These are phyloP conservation scores for Pseudopipra pipra DNA, from an alignment of 2,113 vertebrate species.

Conservation along the genomic window DNA sequence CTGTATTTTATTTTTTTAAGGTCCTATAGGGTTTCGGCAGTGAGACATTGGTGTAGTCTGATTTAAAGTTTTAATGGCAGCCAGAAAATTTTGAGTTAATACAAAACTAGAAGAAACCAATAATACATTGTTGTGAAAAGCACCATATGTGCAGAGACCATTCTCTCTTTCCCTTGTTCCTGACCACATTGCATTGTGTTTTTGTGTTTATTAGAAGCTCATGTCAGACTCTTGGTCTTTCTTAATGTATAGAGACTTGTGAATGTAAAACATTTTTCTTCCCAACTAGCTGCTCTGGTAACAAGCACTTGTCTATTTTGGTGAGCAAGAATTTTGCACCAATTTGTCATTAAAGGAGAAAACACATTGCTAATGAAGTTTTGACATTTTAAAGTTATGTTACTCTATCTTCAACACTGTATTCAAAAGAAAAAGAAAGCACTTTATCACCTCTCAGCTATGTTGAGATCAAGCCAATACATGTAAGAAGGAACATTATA, in stretches of 20 bases:
- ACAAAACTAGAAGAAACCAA: not conserved
- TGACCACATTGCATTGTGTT: fast-evolving
- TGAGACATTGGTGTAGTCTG: not conserved
- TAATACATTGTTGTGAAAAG: not conserved
- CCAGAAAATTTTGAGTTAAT: not conserved
- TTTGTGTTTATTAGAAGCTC: not conserved
- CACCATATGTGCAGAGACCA: not conserved
- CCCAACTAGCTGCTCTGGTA: not conserved
- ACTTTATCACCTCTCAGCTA: not conserved
- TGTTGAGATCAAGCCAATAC: not conserved
- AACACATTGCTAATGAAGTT: not conserved
- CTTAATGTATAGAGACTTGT: not conserved
- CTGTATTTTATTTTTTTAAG: not conserved
- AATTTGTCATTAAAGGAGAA: not conserved
- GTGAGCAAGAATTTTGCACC: not conserved
- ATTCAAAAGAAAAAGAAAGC: not conserved
- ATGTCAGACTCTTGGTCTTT: not conserved
- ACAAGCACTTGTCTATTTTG: not conserved
- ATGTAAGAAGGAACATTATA: not conserved
- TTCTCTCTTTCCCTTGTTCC: not conserved
- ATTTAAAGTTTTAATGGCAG: not conserved
- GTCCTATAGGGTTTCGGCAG: not conserved
- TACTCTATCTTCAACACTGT: not conserved
- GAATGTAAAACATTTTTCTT: not conserved
- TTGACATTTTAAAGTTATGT: not conserved